Conservation (phyloP, 2,113 vertebrate genomes). For the Rhizomys pruinosus region DNA sequence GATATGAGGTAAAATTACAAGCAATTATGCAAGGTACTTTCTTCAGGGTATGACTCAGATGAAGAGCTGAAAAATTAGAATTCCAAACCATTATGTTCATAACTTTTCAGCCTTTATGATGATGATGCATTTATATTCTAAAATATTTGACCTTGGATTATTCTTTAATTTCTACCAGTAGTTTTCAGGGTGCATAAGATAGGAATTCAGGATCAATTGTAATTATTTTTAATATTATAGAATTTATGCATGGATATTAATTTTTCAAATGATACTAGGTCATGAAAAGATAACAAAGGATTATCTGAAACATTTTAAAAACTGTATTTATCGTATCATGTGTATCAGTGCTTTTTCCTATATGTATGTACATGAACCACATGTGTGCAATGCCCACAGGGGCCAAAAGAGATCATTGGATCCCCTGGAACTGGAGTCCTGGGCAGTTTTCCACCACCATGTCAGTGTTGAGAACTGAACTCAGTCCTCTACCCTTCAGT, state of each 20-base stretch:
- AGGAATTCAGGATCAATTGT: not conserved
- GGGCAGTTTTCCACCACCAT: too few relatives aligned
- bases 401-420: too few relatives aligned
- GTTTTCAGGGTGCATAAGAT: not conserved
- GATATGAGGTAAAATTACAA: not conserved
- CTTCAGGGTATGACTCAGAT: not conserved
- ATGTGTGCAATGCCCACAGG: too few relatives aligned
- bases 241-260: not conserved
- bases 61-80: not conserved
- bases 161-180: not conserved
- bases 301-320: not conserved
- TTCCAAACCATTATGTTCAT: not conserved
- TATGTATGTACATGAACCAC: too few relatives aligned
- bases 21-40: not conserved
- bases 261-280: not conserved
- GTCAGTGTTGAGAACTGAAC: too few relatives aligned
- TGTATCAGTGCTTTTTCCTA: too few relatives aligned
- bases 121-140: not conserved
- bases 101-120: not conserved
- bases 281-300: not conserved
- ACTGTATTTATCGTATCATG: too few relatives aligned
- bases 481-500: too few relatives aligned
- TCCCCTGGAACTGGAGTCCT: too few relatives aligned
- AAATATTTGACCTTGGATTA: not conserved
- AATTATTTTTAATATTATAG: not conserved